These are phyloP conservation scores for Chrysochloris asiatica DNA, from an alignment of 2,113 vertebrate species.

Conservation along the genomic window DNA sequence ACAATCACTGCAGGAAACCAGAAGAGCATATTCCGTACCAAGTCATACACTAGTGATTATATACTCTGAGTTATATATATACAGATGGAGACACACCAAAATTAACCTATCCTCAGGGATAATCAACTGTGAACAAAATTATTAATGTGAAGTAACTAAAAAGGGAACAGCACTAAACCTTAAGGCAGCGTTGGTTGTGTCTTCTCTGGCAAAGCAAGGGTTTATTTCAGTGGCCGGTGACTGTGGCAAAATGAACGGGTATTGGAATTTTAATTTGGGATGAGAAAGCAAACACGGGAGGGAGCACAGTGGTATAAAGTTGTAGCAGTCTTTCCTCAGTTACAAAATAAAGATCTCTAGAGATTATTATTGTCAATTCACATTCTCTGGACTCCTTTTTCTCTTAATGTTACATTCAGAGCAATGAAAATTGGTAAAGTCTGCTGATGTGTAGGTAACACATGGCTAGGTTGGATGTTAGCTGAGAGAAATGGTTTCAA, in stretches of 20 bases:
- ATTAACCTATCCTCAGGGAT: slow-evolving; percentile 26
- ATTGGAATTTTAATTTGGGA: slow-evolving; percentile 53
- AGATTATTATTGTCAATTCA: not conserved
- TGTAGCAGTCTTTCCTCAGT: slow-evolving; percentile 35
- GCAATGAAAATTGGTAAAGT: not conserved
- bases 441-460: slow-evolving; percentile 11
- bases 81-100: slow-evolving; percentile 16
- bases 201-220: slow-evolving; percentile 54
- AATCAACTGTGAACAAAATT: slow-evolving; percentile 21
- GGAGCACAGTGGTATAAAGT: not conserved
- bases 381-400: slow-evolving; percentile 51
- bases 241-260: not conserved
- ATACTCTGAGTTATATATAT: slow-evolving; percentile 30
- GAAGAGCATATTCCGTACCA: not conserved
- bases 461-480: not conserved
- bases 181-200: slow-evolving; percentile 67
- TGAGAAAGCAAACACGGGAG: not conserved
- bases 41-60: slow-evolving; percentile 29
- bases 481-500: slow-evolving; percentile 16
- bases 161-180: slow-evolving; percentile 12
- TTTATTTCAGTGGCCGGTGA: slow-evolving; percentile 50
- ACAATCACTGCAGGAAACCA: slow-evolving; percentile 31
- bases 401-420: not conserved
- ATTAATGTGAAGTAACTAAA: slow-evolving; percentile 7
- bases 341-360: slow-evolving; percentile 54